Conservation (phyloP, 2,113 vertebrate species). For the Malaclemys terrapin region DNA sequence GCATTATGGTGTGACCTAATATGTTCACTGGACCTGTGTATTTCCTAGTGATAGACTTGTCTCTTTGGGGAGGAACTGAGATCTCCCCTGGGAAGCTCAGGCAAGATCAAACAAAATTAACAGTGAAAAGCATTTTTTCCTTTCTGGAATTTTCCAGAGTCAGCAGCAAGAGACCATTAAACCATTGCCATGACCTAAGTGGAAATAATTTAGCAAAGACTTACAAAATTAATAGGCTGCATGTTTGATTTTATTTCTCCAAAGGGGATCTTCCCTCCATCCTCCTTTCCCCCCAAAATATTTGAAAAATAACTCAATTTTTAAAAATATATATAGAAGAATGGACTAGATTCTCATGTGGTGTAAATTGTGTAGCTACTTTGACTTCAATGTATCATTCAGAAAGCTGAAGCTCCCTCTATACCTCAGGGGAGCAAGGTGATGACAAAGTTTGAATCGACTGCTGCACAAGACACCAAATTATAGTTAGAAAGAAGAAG, state of each 20-base stretch:
- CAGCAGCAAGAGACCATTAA: conserved; percentile 33
- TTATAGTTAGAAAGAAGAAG: background rate
- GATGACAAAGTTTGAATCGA: background rate
- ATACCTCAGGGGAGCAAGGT: background rate
- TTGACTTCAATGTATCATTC: background rate
- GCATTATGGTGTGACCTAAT: rapidly evolving
- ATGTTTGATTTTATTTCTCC: background rate
- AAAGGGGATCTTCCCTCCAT: conserved; percentile 6
- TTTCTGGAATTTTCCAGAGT: conserved; percentile 35
- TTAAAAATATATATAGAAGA: background rate
- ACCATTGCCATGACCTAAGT: conserved; percentile 19
- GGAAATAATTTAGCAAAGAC: conserved; percentile 18
- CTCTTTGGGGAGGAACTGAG: background rate
- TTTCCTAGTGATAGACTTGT: background rate
- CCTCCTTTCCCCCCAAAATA: background rate
- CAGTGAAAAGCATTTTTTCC: conserved; percentile 45
- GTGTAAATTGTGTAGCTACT: background rate
- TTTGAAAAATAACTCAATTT: background rate
- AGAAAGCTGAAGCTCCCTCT: background rate
- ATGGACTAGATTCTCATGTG: background rate
- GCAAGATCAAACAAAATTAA: conserved; percentile 48
- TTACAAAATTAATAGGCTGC: background rate
- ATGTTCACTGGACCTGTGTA: background rate
- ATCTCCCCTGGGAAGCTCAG: conserved; percentile 32
- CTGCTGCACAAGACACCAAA: too few species aligned